Conservation (phyloP, 2,888 invertebrate species). For the Parasteatoda lunata region DNA sequence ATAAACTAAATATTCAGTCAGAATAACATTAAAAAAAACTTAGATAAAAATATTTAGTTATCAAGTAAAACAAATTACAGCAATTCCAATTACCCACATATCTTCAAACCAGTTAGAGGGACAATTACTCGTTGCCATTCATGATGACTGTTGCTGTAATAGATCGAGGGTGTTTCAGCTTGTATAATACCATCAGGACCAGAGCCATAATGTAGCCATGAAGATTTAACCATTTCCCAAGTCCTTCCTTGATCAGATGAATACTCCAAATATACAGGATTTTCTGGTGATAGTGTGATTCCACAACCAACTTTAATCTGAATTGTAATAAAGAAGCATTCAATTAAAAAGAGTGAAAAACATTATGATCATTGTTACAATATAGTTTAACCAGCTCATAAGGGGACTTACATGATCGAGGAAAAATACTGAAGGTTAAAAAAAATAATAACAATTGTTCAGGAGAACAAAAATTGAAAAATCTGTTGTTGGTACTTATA, state of each 20-base stretch:
- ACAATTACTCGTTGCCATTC: constrained; percentile 74
- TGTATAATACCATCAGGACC: constrained; percentile 73
- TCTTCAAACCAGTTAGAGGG: constrained; percentile 73
- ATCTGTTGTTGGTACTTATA: too few relatives aligned
- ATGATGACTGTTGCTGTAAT: constrained; percentile 73
- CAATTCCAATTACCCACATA: constrained; percentile 73
- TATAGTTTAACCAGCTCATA: too few relatives aligned
- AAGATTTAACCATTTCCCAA: constrained; percentile 73
- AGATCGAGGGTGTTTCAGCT: constrained; percentile 73
- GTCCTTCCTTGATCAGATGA: constrained; percentile 74
- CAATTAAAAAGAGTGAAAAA: too few relatives aligned
- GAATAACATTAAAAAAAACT: not conserved
- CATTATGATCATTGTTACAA: too few relatives aligned
- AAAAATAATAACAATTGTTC: too few relatives aligned
- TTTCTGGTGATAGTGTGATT: constrained; percentile 72
- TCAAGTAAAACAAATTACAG: not conserved
- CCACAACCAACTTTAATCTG: constrained; percentile 76
- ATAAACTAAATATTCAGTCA: not conserved
- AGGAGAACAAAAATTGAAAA: too few relatives aligned
- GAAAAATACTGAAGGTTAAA: too few relatives aligned
- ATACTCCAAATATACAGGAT: constrained; percentile 75
- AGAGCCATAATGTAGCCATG: constrained; percentile 72
- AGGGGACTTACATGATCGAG: too few relatives aligned
- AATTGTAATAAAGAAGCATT: not conserved
- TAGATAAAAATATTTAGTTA: not conserved